Evolutionary conservation across 2,113 vertebrate genomes (phyloP).

Genomic region (Trogon surrucura): DNA sequence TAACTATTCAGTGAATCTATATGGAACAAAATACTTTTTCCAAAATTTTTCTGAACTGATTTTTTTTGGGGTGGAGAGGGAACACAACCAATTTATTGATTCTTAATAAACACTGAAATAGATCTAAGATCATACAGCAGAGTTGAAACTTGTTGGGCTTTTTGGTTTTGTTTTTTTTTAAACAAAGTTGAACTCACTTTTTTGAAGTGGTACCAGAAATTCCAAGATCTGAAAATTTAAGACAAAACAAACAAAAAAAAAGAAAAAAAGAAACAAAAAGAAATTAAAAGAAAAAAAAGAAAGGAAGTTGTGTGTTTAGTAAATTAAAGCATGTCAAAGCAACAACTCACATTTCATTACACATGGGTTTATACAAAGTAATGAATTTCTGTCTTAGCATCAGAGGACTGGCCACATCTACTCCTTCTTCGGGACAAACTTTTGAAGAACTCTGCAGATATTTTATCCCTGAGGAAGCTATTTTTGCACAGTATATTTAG

Average conservation of each 20-base stretch:
- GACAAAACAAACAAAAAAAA: background rate
- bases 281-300: background rate
- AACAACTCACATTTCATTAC: background rate
- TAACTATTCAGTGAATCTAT: background rate
- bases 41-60: background rate
- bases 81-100: background rate
- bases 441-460: background rate
- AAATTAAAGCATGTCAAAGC: background rate
- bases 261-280: background rate
- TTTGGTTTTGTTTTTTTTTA: background rate
- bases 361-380: background rate
- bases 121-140: background rate
- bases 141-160: background rate
- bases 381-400: background rate
- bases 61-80: background rate
- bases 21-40: background rate
- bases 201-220: slow-evolving; percentile 88
- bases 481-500: background rate
- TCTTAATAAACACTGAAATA: background rate
- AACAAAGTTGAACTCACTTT: slow-evolving; percentile 85
- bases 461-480: background rate
- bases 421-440: background rate
- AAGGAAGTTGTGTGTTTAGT: background rate
- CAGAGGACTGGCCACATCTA: background rate
- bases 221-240: slow-evolving; percentile 88